These are phyloP conservation scores for Drosophila macrospina DNA, from an alignment of 2,888 invertebrate species.

Conservation along the genomic window DNA sequence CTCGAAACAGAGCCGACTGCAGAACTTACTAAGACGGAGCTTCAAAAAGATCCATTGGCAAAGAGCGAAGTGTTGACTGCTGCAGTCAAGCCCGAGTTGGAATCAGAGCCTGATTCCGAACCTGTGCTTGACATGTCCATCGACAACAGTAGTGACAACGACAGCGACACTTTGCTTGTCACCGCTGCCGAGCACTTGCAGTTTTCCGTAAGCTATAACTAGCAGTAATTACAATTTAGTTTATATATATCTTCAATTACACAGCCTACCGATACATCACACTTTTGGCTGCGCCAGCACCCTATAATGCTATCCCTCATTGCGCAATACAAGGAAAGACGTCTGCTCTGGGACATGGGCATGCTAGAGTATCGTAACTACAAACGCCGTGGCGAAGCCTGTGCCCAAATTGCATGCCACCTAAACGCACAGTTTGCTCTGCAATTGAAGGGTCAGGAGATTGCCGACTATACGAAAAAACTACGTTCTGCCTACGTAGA, in stretches of 20 bases:
- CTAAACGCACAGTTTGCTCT: conserved; percentile 29
- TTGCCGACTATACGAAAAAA: conserved; percentile 19
- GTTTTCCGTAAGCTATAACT: conserved; percentile 8
- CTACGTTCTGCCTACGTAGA: conserved; percentile 24
- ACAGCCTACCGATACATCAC: conserved; percentile 9
- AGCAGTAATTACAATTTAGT: no score
- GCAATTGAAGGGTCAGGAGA: conserved; percentile 20
- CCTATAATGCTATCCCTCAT: conserved; percentile 55
- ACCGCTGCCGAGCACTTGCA: not conserved
- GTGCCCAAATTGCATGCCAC: conserved; percentile 25
- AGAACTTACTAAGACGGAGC: not conserved
- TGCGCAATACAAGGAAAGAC: conserved; percentile 21
- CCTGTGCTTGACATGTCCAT: not conserved
- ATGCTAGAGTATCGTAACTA: conserved; percentile 31
- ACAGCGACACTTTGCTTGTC: not conserved
- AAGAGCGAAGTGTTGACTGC: not conserved
- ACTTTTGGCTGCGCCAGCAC: conserved; percentile 43
- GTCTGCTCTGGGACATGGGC: conserved; percentile 39
- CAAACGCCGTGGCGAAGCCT: conserved; percentile 29
- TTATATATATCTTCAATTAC: not conserved
- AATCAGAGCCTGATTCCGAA: not conserved
- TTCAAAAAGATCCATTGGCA: conserved; percentile 5
- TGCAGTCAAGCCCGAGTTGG: not conserved
- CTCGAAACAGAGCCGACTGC: not conserved
- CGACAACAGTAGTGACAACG: not conserved